Evolutionary conservation across 2,797 vertebrate genomes (phyloP).

Genomic region (Molossus alvarezi): DNA sequence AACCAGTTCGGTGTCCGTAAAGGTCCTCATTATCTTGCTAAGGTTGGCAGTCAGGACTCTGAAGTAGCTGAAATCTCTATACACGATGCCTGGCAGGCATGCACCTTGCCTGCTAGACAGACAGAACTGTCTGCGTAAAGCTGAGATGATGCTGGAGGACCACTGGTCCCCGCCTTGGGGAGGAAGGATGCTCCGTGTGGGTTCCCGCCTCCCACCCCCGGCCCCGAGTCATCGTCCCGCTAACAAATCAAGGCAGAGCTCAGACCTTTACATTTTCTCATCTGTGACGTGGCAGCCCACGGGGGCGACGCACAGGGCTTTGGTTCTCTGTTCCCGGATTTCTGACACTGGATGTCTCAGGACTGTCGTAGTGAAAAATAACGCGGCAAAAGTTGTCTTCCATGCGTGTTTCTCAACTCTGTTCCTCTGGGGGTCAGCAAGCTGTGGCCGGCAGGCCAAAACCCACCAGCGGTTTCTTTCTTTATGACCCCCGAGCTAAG

Average conservation of each 20-base stretch:
- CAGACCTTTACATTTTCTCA: neutral
- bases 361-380: neutral
- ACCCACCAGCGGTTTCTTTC: neutral
- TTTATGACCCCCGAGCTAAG: neutral
- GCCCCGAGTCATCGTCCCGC: neutral
- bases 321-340: neutral
- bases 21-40: conserved; percentile 64
- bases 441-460: neutral
- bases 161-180: neutral
- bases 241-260: neutral
- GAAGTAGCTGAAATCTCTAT: conserved; percentile 66
- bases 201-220: neutral
- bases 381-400: neutral
- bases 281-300: too few species aligned
- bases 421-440: too few species aligned
- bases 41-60: conserved; percentile 68
- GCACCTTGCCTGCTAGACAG: conserved; percentile 2
- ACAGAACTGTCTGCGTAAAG: neutral
- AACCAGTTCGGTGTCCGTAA: conserved; percentile 23
- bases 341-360: neutral
- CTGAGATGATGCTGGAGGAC: neutral
- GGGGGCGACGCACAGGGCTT: neutral
- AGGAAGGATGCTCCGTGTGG: rapidly evolving
- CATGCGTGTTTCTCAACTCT: rapidly evolving
- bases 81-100: conserved; percentile 44